Evolutionary conservation across 2,113 vertebrate genomes (phyloP), one percentile per base, ranked within the genome.

Genomic region (Seriola dumerili): DNA sequence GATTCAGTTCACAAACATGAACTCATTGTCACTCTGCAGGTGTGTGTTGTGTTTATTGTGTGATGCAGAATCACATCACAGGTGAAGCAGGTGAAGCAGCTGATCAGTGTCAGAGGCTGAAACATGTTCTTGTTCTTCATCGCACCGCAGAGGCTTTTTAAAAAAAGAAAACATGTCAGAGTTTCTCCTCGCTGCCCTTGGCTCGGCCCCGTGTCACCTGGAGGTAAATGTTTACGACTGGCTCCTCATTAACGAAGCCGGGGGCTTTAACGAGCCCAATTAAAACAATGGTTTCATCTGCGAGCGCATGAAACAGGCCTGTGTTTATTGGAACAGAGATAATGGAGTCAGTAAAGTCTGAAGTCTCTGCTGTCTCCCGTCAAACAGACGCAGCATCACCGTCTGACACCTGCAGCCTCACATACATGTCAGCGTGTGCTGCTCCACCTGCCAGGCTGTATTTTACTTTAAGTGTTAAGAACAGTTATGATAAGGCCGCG

Each of bases 401-500:
- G 34, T 34, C 23, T 23, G 13, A 46, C 12, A 3, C 44, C 6
- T 4, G 36, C 0, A 17, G 16, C 58, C 59, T 57, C 77, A 46
- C 77, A 36, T 23, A 16, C 59, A 84, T 84, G 72, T 29, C 54
- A n/a, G 44, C 67, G 72, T 32, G 75, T 57, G 94, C 90, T 23
- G 34, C 46, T 29, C 44, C 52, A 80, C 75, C 81, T 40, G 74
- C 62, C 87, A 89, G 85, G 94, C 93, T 91, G 92, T 95, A 95
- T 93, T 76, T 95, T 94, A 95, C 95, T 93, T 94, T 94, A 94
- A 96, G 96, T 95, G 96, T 96, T 94, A 96, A 95, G 96, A 96
- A 95, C 96, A 96, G 96, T 97, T 97, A 96, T 96, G 96, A 96
- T 97, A 96, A 97, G 96, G 93, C 94, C 85, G 92, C 86, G 95